A percentile compares a stretch with the other conserved stretches of the same genome.
These are phyloP conservation scores for Zophobas atratus DNA, from an alignment of 1,140 invertebrate species.

Conservation along the genomic window DNA sequence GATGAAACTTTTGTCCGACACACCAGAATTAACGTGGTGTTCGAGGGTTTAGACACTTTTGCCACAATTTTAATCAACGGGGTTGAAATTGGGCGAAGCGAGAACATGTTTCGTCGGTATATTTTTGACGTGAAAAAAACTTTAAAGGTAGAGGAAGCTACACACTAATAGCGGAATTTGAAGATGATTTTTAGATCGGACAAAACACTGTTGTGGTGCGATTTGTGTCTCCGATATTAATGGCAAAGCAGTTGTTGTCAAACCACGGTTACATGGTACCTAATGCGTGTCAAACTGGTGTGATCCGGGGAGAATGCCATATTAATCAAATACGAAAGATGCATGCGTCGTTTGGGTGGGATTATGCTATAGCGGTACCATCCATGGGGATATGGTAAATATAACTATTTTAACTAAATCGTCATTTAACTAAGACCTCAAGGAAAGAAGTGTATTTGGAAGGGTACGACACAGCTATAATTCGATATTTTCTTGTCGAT, in stretches of 20 bases:
- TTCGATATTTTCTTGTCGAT: constrained; percentile 62
- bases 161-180: background rate
- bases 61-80: constrained; percentile 83
- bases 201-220: constrained; percentile 78
- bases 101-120: constrained; percentile 95
- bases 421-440: background rate
- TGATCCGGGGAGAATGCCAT: constrained; percentile 94
- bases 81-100: constrained; percentile 75
- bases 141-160: constrained; percentile 66
- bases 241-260: constrained; percentile 75
- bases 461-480: constrained; percentile 66
- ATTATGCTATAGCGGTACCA: constrained; percentile 97
- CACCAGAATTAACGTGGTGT: constrained; percentile 67
- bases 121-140: constrained; percentile 80
- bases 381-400: constrained; percentile 91
- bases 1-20: constrained; percentile 41
- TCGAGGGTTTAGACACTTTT: constrained; percentile 92
- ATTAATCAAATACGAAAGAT: constrained; percentile 96
- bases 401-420: background rate
- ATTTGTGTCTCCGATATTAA: constrained; percentile 84
- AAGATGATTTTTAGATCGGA: constrained; percentile 67
- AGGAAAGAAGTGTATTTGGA: constrained; percentile 75
- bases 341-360: constrained; percentile 97
- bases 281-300: constrained; percentile 82
- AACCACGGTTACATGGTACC: constrained; percentile 77